phyloP scores from a whole-genome alignment of 2,888 invertebrate species.

The Hyposoter dolosus region DNA sequence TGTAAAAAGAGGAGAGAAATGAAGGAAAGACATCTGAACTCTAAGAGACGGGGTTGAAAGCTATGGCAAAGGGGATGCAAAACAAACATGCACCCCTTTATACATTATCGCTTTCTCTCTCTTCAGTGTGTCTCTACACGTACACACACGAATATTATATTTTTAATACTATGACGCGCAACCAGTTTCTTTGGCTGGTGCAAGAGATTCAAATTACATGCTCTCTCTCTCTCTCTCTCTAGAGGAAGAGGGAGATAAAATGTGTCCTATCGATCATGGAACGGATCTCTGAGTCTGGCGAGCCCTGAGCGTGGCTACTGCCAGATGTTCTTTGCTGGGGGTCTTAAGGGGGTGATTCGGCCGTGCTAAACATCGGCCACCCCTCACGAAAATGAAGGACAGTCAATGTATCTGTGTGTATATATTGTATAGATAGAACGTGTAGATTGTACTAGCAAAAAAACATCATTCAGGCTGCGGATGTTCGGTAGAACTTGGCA shows the following conservation, averaged over 20 bases:
- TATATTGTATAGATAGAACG: slow-evolving; percentile 53
- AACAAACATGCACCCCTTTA: slow-evolving; percentile 67
- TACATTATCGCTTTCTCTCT: slow-evolving; percentile 1
- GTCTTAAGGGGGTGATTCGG: slow-evolving; percentile 72
- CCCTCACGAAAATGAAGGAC: slow-evolving; percentile 66
- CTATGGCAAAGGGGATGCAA: slow-evolving; percentile 64
- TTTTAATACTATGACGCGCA: slow-evolving; percentile 28
- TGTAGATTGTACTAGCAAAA: slow-evolving; percentile 76
- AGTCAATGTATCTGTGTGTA: slow-evolving; percentile 13
- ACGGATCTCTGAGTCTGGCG: slow-evolving; percentile 49
- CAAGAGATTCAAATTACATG: slow-evolving; percentile 48
- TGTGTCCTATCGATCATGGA: slow-evolving; percentile 75
- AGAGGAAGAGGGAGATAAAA: slow-evolving; percentile 24
- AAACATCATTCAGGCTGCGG: slow-evolving; percentile 59
- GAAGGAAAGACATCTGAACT: slow-evolving; percentile 60
- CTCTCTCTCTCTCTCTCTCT: slow-evolving; percentile 13
- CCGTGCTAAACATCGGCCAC: slow-evolving; percentile 76
- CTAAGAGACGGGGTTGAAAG: slow-evolving; percentile 64
- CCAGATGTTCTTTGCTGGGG: slow-evolving; percentile 80
- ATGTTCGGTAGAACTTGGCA: slow-evolving; percentile 16
- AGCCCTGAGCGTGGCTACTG: slow-evolving; percentile 42
- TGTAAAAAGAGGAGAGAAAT: background rate
- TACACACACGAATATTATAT: slow-evolving; percentile 8
- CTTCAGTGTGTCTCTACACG: background rate
- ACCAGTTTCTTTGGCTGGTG: slow-evolving; percentile 57